Percentiles rank a stretch among this genome's conserved stretches.
Conservation (phyloP, 2,797 vertebrate species). For the Poliocrania exsul region DNA sequence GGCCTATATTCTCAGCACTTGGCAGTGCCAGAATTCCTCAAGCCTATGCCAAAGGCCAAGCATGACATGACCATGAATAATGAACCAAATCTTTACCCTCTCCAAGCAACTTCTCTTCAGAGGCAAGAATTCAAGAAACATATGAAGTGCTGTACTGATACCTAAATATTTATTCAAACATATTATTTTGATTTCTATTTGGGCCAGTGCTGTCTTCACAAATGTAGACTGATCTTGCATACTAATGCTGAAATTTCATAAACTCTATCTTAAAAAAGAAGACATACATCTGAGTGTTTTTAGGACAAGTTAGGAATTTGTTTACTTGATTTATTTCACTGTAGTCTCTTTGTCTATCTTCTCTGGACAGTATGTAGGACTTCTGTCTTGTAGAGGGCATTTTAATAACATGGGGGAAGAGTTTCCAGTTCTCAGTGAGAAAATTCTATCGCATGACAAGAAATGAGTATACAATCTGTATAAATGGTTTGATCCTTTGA, state of each 20-base stretch:
- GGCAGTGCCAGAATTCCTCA: not conserved
- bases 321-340: slow-evolving; percentile 34
- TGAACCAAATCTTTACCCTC: not conserved
- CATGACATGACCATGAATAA: not conserved
- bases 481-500: not conserved
- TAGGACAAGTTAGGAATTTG: slow-evolving; percentile 9
- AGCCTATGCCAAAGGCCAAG: not conserved
- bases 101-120: not conserved
- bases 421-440: not conserved
- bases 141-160: not conserved
- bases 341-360: not conserved
- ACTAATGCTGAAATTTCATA: not conserved
- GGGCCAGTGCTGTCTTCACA: not conserved
- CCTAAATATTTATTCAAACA: not conserved
- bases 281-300: not conserved
- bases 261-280: not conserved
- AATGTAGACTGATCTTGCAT: not conserved
- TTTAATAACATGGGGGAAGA: slow-evolving; percentile 22
- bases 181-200: not conserved
- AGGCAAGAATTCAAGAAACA: not conserved
- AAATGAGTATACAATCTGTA: not conserved
- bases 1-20: not conserved
- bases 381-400: not conserved
- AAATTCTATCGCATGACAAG: not conserved
- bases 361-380: not conserved